Base-by-base conservation (phyloP, 2,888 invertebrate species). In the Stenolophus ochropezus region DNA sequence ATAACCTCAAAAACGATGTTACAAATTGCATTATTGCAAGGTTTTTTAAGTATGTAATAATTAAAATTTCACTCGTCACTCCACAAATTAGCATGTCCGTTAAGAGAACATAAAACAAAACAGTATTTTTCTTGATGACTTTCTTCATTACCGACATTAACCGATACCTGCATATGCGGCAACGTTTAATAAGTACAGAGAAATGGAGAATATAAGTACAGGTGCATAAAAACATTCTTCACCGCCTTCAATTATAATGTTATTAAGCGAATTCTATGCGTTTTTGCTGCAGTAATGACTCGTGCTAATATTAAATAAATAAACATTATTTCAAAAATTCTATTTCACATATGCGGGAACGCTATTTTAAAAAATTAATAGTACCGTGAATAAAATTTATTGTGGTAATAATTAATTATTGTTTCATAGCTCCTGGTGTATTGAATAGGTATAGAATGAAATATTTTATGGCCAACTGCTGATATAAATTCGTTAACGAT, bases 241-340 rank as follows among this genome's bases (percentile, higher is more conserved):
- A 80, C 56, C 58, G 73, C 73, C 58, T 56, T 80, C 80, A 80
- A 80, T 80, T 80, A 80, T 56, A 80, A 80, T 80, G 80, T 80
- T 80, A 80, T 80, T 80, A 80, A 75, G 73, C 21, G 73, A 49
- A 73, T 42, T 65, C 65, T 65, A 65, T 16, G n/a, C 33, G 8
- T 69, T 69, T 42, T 42, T 42, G 25, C 23, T 4, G 5, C 14
- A 69, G 14, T 69, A 42, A 42, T 69, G 69, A 42, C 69, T 69
- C 20, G 18, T 69, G 21, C 47, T 69, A 42, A 75, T 75, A 75
- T 23, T 73, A 73, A 77, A 77, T 65, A 78, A 65, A 65, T 78
- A 78, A 58, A 76, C 3, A 58, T 76, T 61, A 42, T 78, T 47
- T 78, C 21, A 20, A 47, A 47, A 23, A 78, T 78, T 42, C 20